Percentiles rank a stretch among this genome's conserved stretches.
phyloP scores from a whole-genome alignment of 2,888 invertebrate genomes.

The Cryptocheilus praepositus region DNA sequence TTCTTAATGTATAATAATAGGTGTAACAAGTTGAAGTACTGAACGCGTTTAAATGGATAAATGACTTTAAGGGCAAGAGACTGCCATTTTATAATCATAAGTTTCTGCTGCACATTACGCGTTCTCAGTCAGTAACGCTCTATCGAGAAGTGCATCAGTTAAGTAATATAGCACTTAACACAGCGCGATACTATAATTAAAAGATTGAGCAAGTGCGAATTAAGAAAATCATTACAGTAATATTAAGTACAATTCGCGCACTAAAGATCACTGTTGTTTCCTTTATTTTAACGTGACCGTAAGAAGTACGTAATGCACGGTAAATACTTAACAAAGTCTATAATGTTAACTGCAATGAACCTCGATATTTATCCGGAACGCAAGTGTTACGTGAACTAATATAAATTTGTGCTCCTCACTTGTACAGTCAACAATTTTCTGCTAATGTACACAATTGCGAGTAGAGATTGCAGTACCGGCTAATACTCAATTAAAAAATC shows the following conservation, averaged over 20 bases:
- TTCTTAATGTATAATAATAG: conserved; percentile 19
- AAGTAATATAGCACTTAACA: conserved; percentile 9
- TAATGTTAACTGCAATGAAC: conserved; percentile 16
- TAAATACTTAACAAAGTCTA: conserved; percentile 20
- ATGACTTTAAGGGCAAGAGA: conserved; percentile 17
- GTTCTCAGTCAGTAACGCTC: conserved; percentile 23
- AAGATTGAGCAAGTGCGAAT: conserved; percentile 22
- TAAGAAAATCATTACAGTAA: conserved; percentile 18
- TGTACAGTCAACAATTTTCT: conserved; percentile 36
- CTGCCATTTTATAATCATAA: conserved; percentile 17
- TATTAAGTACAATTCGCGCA: conserved; percentile 17
- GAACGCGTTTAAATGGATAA: conserved; percentile 24
- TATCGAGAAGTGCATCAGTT: conserved; percentile 1
- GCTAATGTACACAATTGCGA: conserved; percentile 26
- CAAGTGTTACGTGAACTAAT: conserved; percentile 12
- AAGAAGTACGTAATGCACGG: conserved; percentile 5
- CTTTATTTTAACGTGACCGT: conserved; percentile 9
- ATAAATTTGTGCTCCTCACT: conserved; percentile 31
- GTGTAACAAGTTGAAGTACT: conserved; percentile 33
- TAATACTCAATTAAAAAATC: conserved; percentile 49
- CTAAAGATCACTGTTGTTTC: conserved; percentile 7
- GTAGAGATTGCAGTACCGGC: conserved; percentile 33
- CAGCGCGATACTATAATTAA: conserved; percentile 15
- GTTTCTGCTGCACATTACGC: conserved; percentile 21
- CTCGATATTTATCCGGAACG: conserved; percentile 17